These are phyloP conservation scores for Arenaria interpres DNA, from an alignment of 2,113 vertebrate species.

Conservation along the genomic window DNA sequence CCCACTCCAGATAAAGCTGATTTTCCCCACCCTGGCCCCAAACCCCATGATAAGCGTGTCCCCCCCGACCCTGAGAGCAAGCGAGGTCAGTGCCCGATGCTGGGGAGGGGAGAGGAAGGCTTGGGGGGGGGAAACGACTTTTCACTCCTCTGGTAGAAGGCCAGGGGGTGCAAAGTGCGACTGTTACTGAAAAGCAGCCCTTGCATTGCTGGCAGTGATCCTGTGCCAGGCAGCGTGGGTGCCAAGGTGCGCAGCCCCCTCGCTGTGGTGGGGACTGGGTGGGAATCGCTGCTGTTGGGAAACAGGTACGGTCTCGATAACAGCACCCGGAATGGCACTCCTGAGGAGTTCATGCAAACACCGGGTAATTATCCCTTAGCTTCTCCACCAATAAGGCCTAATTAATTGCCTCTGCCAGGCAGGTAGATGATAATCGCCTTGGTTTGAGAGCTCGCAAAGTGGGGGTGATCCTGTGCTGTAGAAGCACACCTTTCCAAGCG, in stretches of 20 bases:
- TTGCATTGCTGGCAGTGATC: background rate
- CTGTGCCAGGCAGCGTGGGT: background rate
- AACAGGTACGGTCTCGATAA: background rate
- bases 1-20: background rate
- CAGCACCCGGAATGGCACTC: background rate
- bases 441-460: background rate
- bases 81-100: accelerated
- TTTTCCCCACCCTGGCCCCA: background rate
- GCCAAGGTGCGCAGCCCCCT: background rate
- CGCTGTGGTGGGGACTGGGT: accelerated
- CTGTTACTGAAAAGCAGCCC: background rate
- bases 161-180: conserved; percentile 11
- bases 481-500: background rate
- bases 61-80: background rate
- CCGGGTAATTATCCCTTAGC: conserved; percentile 13
- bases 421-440: conserved; percentile 1
- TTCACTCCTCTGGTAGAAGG: background rate
- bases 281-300: background rate
- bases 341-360: background rate
- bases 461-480: background rate
- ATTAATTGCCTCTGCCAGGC: conserved; percentile 23
- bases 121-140: background rate
- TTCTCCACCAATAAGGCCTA: background rate
- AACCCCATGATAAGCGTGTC: background rate
- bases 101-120: background rate